Percentiles rank a stretch among this genome's conserved stretches.
Evolutionary conservation across 1,140 invertebrate species (phyloP).

Genomic region (Caenorhabditis latens): DNA sequence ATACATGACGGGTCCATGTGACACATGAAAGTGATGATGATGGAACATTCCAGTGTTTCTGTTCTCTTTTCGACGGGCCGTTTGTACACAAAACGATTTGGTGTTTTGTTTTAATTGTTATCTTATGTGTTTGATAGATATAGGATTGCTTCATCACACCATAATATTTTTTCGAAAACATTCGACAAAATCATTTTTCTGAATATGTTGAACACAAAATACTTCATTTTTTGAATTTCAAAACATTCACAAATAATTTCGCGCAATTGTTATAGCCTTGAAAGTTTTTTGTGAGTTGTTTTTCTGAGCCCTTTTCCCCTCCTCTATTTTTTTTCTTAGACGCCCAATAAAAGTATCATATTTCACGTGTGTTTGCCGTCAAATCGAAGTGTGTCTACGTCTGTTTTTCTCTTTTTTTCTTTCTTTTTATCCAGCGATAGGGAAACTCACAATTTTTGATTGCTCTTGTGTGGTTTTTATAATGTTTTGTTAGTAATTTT

Average conservation of each 20-base stretch:
- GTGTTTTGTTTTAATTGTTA: neutral
- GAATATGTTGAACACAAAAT: no score
- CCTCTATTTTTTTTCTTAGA: slow-evolving; percentile 12
- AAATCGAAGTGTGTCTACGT: slow-evolving; percentile 5
- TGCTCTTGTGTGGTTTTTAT: no score
- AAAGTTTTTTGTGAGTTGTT: slow-evolving; percentile 2
- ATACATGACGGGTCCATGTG: slow-evolving; percentile 42
- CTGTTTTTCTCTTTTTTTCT: neutral
- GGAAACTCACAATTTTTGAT: no score
- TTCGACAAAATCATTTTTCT: no score
- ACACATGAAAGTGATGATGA: slow-evolving; percentile 19
- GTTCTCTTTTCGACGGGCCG: neutral
- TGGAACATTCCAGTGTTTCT: slow-evolving; percentile 17
- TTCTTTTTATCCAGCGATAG: neutral
- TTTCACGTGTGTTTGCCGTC: slow-evolving; percentile 44
- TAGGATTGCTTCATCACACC: no score
- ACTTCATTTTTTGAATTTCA: no score
- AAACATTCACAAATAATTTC: no score
- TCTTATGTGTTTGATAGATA: neutral
- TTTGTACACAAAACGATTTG: slow-evolving; percentile 11
- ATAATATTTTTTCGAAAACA: no score
- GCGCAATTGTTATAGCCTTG: no score
- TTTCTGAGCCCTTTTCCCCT: neutral
- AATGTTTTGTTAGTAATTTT: neutral
- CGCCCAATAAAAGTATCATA: slow-evolving; percentile 46